Evolutionary conservation across 2,113 vertebrate genomes (phyloP).

Genomic region (Phrynosoma blainvillii): DNA sequence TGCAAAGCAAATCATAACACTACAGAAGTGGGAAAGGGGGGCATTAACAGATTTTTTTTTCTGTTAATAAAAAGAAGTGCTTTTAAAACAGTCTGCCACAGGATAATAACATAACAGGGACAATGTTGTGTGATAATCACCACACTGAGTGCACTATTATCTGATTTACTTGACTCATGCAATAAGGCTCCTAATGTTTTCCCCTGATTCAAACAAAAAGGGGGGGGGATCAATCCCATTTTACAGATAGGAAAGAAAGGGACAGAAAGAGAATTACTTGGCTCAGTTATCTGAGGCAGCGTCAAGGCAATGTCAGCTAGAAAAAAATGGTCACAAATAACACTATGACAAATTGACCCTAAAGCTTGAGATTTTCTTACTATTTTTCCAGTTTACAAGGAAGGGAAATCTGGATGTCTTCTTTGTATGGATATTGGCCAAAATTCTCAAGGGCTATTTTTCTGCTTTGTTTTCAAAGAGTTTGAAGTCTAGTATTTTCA

Average conservation of each 20-base stretch:
- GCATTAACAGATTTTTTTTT: too few relatives aligned
- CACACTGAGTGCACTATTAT: too few relatives aligned
- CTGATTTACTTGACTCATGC: too few relatives aligned
- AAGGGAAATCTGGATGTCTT: slow-evolving; percentile 5
- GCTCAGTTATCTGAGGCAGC: not conserved
- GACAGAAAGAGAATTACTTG: slow-evolving; percentile 15
- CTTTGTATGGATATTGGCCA: slow-evolving; percentile 34
- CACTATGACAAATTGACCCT: not conserved
- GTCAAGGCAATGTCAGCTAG: not conserved
- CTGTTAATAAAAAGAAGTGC: too few relatives aligned
- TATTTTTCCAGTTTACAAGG: slow-evolving; percentile 38
- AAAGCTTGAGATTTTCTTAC: slow-evolving; percentile 1
- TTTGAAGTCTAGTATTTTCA: slow-evolving; percentile 52
- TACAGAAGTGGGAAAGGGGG: too few relatives aligned
- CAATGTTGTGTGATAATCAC: too few relatives aligned
- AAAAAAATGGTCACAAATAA: not conserved
- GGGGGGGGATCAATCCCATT: not conserved
- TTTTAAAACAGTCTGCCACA: too few relatives aligned
- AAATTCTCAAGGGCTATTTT: slow-evolving; percentile 40
- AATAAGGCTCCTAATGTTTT: not conserved
- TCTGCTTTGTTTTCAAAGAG: slow-evolving; percentile 55
- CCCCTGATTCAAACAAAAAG: not conserved
- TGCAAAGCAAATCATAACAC: too few relatives aligned
- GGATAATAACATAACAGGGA: too few relatives aligned
- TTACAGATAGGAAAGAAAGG: slow-evolving; percentile 35